Evolutionary conservation across 1,140 invertebrate genomes (phyloP).

Genomic region (Macrobrachium rosenbergii): DNA sequence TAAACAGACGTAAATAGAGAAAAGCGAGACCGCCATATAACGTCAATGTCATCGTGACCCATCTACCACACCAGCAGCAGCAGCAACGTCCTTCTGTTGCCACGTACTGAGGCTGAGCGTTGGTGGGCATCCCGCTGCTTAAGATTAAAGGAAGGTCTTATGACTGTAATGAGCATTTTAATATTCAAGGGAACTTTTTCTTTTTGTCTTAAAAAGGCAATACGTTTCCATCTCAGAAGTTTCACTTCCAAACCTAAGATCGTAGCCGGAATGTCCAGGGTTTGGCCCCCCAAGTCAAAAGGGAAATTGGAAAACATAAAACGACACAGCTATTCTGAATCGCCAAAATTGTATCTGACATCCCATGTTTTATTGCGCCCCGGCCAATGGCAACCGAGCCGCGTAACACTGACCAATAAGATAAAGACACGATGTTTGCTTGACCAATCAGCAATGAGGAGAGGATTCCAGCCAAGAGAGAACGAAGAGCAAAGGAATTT

Average conservation of each 20-base stretch:
- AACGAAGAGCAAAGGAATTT: constrained; percentile 18
- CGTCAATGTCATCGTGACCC: too few relatives aligned
- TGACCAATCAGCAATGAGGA: constrained; percentile 45
- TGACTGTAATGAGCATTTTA: too few relatives aligned
- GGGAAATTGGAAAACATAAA: constrained; percentile 57
- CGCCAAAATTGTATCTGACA: constrained; percentile 48
- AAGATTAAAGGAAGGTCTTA: too few relatives aligned
- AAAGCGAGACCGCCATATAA: constrained; percentile 54
- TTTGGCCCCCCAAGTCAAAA: constrained; percentile 1
- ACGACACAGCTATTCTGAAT: constrained; percentile 33
- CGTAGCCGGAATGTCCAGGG: not conserved
- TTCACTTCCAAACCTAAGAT: not conserved
- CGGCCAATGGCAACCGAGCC: constrained; percentile 43
- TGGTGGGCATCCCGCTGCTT: too few relatives aligned
- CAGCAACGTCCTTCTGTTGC: constrained; percentile 27
- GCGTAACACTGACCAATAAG: constrained; percentile 48
- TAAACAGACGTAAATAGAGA: too few relatives aligned
- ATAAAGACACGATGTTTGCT: constrained; percentile 34
- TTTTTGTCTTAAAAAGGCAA: too few relatives aligned
- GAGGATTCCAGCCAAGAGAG: constrained; percentile 8
- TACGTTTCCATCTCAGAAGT: too few relatives aligned
- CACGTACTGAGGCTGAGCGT: constrained; percentile 17
- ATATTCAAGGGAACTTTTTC: too few relatives aligned
- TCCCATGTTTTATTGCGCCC: constrained; percentile 37
- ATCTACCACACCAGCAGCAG: too few relatives aligned